A percentile compares a stretch with the other conserved stretches of the same genome.
These are phyloP conservation scores for Tragelaphus scriptus DNA, from an alignment of 2,113 vertebrate species.

Conservation along the genomic window DNA sequence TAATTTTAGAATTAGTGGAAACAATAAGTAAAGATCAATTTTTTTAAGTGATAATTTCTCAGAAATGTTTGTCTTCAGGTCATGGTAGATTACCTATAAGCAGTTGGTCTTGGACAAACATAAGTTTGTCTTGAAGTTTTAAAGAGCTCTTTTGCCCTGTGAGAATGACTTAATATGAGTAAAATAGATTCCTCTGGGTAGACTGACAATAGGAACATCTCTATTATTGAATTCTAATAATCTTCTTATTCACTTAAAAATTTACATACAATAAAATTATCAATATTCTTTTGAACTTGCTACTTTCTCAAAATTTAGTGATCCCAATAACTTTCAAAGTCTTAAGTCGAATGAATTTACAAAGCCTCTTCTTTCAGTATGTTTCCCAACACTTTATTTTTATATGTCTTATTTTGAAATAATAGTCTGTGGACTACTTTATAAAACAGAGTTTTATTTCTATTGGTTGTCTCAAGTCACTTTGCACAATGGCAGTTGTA, in stretches of 20 bases:
- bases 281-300: neutral
- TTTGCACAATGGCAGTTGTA: neutral
- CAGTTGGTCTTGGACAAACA: neutral
- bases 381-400: neutral
- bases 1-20: neutral
- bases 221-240: neutral
- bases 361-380: neutral
- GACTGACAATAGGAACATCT: neutral
- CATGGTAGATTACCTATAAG: neutral
- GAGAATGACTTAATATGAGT: neutral
- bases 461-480: neutral
- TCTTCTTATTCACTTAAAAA: neutral
- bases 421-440: neutral
- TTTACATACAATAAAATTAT: neutral
- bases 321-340: neutral
- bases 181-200: neutral
- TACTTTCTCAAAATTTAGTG: neutral
- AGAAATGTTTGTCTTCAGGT: neutral
- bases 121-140: neutral
- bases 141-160: neutral
- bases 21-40: neutral
- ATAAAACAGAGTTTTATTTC: neutral
- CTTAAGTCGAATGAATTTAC: neutral
- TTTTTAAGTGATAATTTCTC: slow-evolving; percentile 1
- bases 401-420: slow-evolving; percentile 8